Evolutionary conservation across 2,888 invertebrate species (phyloP), one percentile per base, ranked within the genome.

Genomic region (Acanthococcus lagerstroemiae): DNA sequence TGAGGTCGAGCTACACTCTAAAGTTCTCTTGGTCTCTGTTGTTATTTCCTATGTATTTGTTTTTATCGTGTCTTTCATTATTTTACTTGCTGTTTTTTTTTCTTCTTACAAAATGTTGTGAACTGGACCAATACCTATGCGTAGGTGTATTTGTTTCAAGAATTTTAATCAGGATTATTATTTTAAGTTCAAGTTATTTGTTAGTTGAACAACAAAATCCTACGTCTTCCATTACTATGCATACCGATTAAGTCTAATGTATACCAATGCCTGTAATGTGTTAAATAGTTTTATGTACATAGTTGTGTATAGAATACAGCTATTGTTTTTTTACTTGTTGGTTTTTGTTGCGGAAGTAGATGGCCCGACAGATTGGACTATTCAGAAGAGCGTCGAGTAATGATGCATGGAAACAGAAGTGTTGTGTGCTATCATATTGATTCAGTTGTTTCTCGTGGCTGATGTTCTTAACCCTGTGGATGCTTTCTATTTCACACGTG

Each of bases 211-310:
- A 56, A 57, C 57, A 57, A 44, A 44, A 57, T 44, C 45, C 4
- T 25, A 22, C 57, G 57, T 57, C 57, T 57, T 57, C 57, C 57
- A 57, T 46, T 37, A 4, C 46, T 4, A 4, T 19, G 46, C 46
- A n/a, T 19, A n/a, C 15, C 15, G 4, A 4, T 6, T 45, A 45
- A 45, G 46, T 45, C 46, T 45, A 19, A 17, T 45, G 15, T 45
- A 15, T 45, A 45, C 46, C 46, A 45, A 45, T 19, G 46, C 19
- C 19, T 6, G 19, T 45, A 45, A 19, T 45, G 46, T 45, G 46
- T 45, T 45, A 45, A n/a, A 17, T 45, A 45, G 15, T n/a, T 45
- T 45, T 45, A 45, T 45, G 46, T 45, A 45, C 15, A 45, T 45
- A 45, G 4, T 15, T 45, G 19, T 45, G 7, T 37, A 37, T 37